phyloP scores from a whole-genome alignment of 2,888 invertebrate species.

The Drosophila prostipennis region DNA sequence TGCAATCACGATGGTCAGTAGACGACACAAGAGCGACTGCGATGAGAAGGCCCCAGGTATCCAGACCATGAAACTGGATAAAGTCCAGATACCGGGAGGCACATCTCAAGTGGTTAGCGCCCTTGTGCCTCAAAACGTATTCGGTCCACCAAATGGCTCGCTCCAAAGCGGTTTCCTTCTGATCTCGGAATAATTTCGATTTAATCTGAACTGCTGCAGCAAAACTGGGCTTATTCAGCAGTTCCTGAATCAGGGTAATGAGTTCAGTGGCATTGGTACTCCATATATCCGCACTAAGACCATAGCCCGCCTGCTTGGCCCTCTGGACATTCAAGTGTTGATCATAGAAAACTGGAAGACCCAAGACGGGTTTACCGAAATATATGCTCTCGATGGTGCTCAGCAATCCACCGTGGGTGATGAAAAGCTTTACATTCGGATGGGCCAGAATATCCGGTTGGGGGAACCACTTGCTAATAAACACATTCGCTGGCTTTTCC shows the following conservation, averaged over 20 bases:
- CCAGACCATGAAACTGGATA: conserved; percentile 72
- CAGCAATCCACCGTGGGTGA: conserved; percentile 85
- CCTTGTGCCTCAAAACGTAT: conserved; percentile 81
- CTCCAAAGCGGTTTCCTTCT: conserved; percentile 77
- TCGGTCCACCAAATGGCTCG: conserved; percentile 82
- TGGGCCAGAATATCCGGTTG: conserved; percentile 84
- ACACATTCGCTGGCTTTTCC: conserved; percentile 72
- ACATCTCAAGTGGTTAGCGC: conserved; percentile 81
- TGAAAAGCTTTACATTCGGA: conserved; percentile 84
- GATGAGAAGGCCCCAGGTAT: conserved; percentile 64
- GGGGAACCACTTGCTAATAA: conserved; percentile 83
- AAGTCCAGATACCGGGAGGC: conserved; percentile 78
- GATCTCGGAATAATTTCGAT: conserved; percentile 78
- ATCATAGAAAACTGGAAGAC: conserved; percentile 85
- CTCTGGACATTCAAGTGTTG: conserved; percentile 85
- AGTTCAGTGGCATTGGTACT: conserved; percentile 79
- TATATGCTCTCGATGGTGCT: conserved; percentile 85
- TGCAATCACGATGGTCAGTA: conserved; percentile 18
- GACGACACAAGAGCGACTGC: neutral
- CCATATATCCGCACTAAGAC: conserved; percentile 78
- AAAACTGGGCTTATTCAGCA: conserved; percentile 67
- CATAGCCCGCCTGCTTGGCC: conserved; percentile 84
- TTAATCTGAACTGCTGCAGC: conserved; percentile 43
- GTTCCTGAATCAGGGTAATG: conserved; percentile 53
- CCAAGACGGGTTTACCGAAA: conserved; percentile 84